Evolutionary conservation across 1,140 invertebrate species (phyloP).

Genomic region (Stenopsyche tienmushanensis): DNA sequence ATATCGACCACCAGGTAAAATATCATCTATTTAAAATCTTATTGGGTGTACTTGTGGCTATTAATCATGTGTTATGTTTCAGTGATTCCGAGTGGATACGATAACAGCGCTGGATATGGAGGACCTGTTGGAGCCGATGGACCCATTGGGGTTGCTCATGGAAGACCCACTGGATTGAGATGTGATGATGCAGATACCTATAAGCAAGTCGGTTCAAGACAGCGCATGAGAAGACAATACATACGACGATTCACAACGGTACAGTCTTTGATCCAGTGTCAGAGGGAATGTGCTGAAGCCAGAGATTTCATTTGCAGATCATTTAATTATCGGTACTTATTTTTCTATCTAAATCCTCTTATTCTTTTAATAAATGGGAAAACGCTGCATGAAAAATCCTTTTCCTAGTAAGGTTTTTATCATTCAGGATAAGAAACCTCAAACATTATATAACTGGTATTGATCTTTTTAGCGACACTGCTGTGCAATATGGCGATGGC

Average conservation of each 20-base stretch:
- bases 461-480: constrained; percentile 51
- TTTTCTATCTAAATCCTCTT: constrained; percentile 34
- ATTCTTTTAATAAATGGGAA: constrained; percentile 5
- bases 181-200: constrained; percentile 80
- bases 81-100: constrained; percentile 29
- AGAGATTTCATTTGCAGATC: constrained; percentile 84
- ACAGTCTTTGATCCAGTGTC: constrained; percentile 73
- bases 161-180: constrained; percentile 51
- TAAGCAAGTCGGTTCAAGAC: constrained; percentile 73
- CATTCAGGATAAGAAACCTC: not conserved
- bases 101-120: constrained; percentile 36
- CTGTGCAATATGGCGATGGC: constrained; percentile 61
- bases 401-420: not conserved
- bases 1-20: constrained; percentile 38
- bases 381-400: no score
- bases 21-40: not conserved
- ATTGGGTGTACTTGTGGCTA: not conserved
- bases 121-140: constrained; percentile 12
- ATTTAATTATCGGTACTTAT: constrained; percentile 75
- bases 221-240: constrained; percentile 75
- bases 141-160: constrained; percentile 5
- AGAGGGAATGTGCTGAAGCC: constrained; percentile 78
- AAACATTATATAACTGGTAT: not conserved
- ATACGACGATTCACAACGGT: constrained; percentile 73
- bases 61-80: constrained; percentile 2